These are phyloP conservation scores for Anas bernieri DNA, from an alignment of 2,797 vertebrate genomes.

Conservation along the genomic window DNA sequence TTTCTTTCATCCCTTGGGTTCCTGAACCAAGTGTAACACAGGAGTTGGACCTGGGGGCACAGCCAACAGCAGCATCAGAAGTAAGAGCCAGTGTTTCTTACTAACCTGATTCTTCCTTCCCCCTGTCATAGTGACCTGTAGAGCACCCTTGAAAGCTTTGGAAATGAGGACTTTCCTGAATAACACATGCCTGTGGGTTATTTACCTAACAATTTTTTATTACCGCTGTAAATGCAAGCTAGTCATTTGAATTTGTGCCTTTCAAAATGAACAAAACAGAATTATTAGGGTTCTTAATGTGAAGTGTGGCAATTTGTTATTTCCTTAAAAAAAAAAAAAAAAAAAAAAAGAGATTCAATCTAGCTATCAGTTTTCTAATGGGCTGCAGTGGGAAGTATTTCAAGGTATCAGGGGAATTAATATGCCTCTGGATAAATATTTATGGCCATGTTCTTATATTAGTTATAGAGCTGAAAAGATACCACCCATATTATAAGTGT, in stretches of 20 bases:
- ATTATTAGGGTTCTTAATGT: background rate
- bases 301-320: background rate
- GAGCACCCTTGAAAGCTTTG: background rate
- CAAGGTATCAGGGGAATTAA: background rate
- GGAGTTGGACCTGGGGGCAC: background rate
- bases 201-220: background rate
- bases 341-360: background rate
- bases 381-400: background rate
- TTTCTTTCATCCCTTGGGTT: background rate
- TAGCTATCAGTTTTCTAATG: background rate
- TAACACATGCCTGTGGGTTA: background rate
- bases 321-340: background rate
- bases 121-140: background rate
- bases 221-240: background rate
- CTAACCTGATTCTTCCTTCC: background rate
- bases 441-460: background rate
- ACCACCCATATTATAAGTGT: background rate
- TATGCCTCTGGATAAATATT: background rate
- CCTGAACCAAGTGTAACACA: rapidly evolving
- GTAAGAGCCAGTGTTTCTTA: background rate
- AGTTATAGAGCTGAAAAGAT: background rate
- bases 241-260: background rate
- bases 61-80: background rate
- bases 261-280: background rate
- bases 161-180: background rate